phyloP scores from a whole-genome alignment of 2,113 vertebrate genomes.

The Nothobranchius kuhntae region DNA sequence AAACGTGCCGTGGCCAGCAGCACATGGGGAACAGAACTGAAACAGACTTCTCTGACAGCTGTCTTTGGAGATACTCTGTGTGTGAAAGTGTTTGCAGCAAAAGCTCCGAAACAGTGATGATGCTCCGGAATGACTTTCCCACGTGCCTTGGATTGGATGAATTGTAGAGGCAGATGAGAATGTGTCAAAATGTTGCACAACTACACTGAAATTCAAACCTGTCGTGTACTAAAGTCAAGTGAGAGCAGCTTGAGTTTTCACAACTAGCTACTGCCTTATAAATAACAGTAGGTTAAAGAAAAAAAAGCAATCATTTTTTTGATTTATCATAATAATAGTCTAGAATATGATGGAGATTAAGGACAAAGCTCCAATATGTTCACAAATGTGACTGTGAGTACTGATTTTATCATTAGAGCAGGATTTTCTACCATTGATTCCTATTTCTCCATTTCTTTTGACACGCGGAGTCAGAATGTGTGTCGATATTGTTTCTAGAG shows the following conservation, averaged over 20 bases:
- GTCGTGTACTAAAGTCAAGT: constrained; percentile 35
- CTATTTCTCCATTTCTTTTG: constrained; percentile 77
- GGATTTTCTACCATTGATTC: constrained; percentile 48
- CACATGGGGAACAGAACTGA: constrained; percentile 59
- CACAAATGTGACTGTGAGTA: constrained; percentile 26
- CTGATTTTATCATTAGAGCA: constrained; percentile 53
- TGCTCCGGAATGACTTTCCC: constrained; percentile 74
- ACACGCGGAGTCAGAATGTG: constrained; percentile 76
- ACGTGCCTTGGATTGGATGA: constrained; percentile 86
- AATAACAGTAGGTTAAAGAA: constrained; percentile 47
- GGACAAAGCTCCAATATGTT: constrained; percentile 32
- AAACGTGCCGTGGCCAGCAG: constrained; percentile 84
- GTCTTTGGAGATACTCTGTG: constrained; percentile 24
- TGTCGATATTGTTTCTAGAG: constrained; percentile 88
- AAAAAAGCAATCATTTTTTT: constrained; percentile 27
- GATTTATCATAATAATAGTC: constrained; percentile 36
- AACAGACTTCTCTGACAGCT: constrained; percentile 34
- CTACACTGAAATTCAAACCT: constrained; percentile 48
- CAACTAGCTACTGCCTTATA: constrained; percentile 60
- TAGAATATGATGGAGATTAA: constrained; percentile 24
- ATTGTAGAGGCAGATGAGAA: constrained; percentile 68
- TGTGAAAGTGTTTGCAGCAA: constrained; percentile 14
- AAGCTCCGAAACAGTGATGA: constrained; percentile 64
- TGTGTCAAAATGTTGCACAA: constrained; percentile 65
- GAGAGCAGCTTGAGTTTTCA: constrained; percentile 55